Evolutionary conservation across 2,797 vertebrate species (phyloP).

Genomic region (Characodon lateralis): DNA sequence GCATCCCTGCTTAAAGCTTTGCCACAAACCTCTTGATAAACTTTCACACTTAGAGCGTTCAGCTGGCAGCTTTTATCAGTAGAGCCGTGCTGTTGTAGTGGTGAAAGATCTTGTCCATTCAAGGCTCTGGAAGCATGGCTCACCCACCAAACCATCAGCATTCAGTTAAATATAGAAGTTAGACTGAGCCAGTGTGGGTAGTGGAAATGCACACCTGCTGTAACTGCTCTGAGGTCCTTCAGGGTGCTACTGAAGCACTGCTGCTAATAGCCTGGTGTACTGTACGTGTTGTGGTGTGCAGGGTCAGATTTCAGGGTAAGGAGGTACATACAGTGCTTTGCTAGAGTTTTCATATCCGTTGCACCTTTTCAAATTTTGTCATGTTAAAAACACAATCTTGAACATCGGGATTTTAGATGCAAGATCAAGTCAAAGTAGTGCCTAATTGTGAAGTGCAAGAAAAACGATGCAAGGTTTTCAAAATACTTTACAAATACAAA

Average conservation of each 20-base stretch:
- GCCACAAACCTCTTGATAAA: neutral
- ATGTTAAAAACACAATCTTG: neutral
- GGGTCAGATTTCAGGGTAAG: constrained; percentile 10
- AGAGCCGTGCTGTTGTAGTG: neutral
- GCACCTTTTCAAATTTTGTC: neutral
- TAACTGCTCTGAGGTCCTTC: constrained; percentile 18
- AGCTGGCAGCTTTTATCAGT: neutral
- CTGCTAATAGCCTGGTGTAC: constrained; percentile 26
- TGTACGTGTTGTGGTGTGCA: constrained; percentile 43
- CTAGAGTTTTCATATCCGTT: neutral
- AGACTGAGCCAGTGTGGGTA: constrained; percentile 17
- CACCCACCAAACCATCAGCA: constrained; percentile 18
- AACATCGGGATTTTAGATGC: neutral
- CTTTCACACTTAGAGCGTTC: neutral
- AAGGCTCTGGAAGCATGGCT: constrained; percentile 50
- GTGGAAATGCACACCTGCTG: constrained; percentile 61
- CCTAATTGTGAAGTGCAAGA: too few relatives aligned
- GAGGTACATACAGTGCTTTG: constrained; percentile 1
- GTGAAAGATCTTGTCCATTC: constrained; percentile 57
- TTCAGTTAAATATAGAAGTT: constrained; percentile 71
- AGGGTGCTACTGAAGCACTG: constrained; percentile 42
- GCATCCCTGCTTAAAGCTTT: neutral
- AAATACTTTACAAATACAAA: neutral
- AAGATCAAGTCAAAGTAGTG: neutral
- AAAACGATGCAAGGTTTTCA: neutral